Evolutionary conservation across 2,888 invertebrate genomes (phyloP).

Genomic region (Sturmia bella): DNA sequence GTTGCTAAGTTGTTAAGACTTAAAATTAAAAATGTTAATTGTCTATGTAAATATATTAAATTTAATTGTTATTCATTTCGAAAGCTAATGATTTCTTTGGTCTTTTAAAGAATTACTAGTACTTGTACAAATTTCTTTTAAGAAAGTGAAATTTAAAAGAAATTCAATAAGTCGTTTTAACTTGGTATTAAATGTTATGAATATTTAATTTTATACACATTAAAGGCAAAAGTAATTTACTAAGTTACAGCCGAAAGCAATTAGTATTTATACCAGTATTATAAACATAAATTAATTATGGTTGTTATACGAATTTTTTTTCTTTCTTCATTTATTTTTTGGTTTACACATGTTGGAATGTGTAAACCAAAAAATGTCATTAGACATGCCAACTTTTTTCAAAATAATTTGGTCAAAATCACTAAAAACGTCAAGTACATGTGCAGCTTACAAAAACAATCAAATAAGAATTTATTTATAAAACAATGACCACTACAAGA

Average conservation of each 20-base stretch:
- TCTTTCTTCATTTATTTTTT: conserved; percentile 5
- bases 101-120: conserved; percentile 39
- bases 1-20: background rate
- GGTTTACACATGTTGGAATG: conserved; percentile 44
- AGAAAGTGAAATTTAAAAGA: conserved; percentile 47
- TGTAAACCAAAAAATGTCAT: background rate
- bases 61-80: background rate
- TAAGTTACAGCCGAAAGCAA: conserved; percentile 12
- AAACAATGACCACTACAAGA: conserved; percentile 7
- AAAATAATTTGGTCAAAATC: conserved; percentile 48
- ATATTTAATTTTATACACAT: conserved; percentile 7
- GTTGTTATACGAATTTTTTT: conserved; percentile 1
- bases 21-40: conserved; percentile 1
- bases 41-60: background rate
- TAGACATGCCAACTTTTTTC: conserved; percentile 30
- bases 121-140: background rate
- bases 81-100: conserved; percentile 10
- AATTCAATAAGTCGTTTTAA: conserved; percentile 15
- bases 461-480: conserved; percentile 26
- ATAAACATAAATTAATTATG: conserved; percentile 22
- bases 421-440: conserved; percentile 31
- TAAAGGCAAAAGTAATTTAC: background rate
- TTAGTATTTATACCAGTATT: conserved; percentile 6
- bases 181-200: background rate
- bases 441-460: background rate